Conservation (phyloP, 2,888 invertebrate species). For the Lathronympha strigana region DNA sequence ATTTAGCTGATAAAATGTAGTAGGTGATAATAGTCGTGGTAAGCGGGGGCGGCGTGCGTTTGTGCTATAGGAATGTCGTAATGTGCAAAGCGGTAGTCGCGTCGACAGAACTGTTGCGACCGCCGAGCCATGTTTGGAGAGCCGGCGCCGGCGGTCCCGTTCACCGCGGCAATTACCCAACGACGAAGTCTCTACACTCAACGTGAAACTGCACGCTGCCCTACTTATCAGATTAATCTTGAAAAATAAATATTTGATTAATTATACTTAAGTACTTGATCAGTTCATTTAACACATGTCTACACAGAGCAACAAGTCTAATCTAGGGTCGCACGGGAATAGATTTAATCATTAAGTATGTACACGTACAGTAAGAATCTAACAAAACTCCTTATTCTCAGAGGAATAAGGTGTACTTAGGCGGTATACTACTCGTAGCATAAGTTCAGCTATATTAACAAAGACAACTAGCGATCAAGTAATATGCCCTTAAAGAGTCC, state of each 20-base stretch:
- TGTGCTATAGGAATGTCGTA: conserved; percentile 28
- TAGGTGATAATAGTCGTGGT: background rate
- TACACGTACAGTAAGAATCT: too few relatives aligned
- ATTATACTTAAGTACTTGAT: background rate
- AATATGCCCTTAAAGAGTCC: too few relatives aligned
- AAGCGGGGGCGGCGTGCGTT: conserved; percentile 2
- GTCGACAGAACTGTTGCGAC: conserved; percentile 1
- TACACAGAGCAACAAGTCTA: too few relatives aligned
- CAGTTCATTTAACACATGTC: too few relatives aligned
- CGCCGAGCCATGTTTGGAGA: conserved; percentile 32
- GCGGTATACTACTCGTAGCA: too few relatives aligned
- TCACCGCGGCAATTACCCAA: conserved; percentile 32
- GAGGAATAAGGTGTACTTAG: too few relatives aligned
- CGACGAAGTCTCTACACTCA: conserved; percentile 7
- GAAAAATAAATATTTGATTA: background rate
- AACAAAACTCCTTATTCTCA: too few relatives aligned
- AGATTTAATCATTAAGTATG: too few relatives aligned
- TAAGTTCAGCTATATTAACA: too few relatives aligned
- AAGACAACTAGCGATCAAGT: too few relatives aligned
- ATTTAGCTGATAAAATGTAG: conserved; percentile 5
- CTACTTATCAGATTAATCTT: conserved; percentile 10
- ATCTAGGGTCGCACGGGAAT: too few relatives aligned
- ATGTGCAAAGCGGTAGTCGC: conserved; percentile 11
- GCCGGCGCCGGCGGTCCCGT: conserved; percentile 21
- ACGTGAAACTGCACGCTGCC: conserved; percentile 29